Evolutionary conservation across 37 sponge, comb jelly and placozoan species (phyloP).

Genomic region (Mnemiopsis leidyi): DNA sequence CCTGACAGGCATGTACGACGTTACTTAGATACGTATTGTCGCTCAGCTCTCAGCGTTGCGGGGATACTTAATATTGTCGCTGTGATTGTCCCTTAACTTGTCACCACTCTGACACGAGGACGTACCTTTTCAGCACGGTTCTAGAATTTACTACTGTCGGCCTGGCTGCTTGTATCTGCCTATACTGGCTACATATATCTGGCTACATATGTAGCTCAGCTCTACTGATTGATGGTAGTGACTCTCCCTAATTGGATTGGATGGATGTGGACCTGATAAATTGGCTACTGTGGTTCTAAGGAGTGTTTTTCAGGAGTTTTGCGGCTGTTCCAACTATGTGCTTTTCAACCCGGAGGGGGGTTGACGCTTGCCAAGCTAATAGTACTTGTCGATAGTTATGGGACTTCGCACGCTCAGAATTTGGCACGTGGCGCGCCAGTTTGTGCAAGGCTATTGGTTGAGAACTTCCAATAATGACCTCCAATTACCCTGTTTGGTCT

Average conservation of each 20-base stretch:
- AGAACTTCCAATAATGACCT: not conserved
- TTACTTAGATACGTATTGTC: no score
- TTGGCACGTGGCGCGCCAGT: not conserved
- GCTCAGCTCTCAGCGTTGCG: no score
- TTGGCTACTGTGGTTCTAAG: not conserved
- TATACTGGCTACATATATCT: no score
- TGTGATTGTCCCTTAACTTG: not conserved
- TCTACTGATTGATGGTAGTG: not conserved
- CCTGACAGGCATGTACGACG: no score
- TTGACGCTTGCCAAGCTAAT: not conserved
- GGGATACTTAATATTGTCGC: no score
- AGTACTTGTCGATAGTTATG: not conserved
- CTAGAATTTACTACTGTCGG: no score
- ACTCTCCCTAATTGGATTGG: not conserved
- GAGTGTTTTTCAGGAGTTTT: not conserved
- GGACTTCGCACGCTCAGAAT: not conserved
- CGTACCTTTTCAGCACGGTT: not conserved
- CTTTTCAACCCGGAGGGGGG: not conserved
- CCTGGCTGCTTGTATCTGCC: no score
- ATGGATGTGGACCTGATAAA: not conserved
- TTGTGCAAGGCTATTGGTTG: not conserved
- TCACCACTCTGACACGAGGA: not conserved
- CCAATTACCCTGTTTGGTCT: not conserved
- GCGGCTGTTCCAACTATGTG: not conserved
- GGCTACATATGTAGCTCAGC: not conserved